Base-by-base conservation (phyloP, 2,797 vertebrate genomes). In the Oryzias dopingdopingensis region DNA sequence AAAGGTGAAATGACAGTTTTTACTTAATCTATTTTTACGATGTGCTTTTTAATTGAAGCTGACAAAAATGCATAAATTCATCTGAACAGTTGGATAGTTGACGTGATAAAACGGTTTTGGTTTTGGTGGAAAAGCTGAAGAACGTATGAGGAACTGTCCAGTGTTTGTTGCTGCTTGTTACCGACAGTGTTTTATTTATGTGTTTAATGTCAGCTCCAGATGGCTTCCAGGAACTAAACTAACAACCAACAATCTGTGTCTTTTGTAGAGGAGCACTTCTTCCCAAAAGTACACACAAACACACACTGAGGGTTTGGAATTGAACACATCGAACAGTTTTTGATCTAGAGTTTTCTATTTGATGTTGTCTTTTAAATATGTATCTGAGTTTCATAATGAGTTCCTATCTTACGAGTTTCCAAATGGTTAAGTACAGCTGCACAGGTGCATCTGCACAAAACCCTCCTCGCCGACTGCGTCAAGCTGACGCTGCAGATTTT, bases 161-260 rank as follows among this genome's bases (percentile, higher is more conserved):
- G 69, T 55, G 44, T 49, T 45, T 42, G n/a, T 62, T 59, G 70
- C 32, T 12, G 32, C 32, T 37, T 37, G 32, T 37, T 37, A 37
- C 32, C 32, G 12, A 37, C 32, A 3, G 32, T 37, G 32, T 50
- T 65, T 66, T 64, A 52, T 82, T 80, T 73, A 61, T 81, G 66
- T 82, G 63, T 80, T 85, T 81, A 72, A 81, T 74, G 72, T 77
- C 65, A 75, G 66, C 67, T 78, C 72, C 77, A 85, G 78, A 85
- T 78, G 72, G 74, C 68, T 72, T 45, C 55, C 66, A 65, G 70
- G 80, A 77, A 80, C 51, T 17, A 56, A 70, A 62, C 53, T 67
- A 79, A 78, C 29, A 24, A 22, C 66, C 70, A 37, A 67, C 62
- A 66, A 23, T 61, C 72, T 59, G 42, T 66, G 60, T 80, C 18